A percentile compares a stretch with the other conserved stretches of the same genome.
These are phyloP conservation scores for Phanerotoma sp. DNA, from an alignment of 2,888 invertebrate species.

Conservation along the genomic window DNA sequence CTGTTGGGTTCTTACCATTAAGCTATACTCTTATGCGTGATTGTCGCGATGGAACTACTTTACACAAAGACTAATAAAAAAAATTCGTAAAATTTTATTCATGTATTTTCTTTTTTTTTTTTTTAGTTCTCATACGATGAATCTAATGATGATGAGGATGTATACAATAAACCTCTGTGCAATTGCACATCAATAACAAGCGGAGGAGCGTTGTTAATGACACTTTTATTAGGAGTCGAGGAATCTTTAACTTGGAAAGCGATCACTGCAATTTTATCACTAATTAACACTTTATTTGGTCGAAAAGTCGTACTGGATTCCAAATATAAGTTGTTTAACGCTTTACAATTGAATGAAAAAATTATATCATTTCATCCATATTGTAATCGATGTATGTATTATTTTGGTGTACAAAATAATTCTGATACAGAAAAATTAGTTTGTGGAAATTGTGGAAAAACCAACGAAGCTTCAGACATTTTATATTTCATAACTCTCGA, in stretches of 20 bases:
- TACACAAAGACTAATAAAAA: too few species aligned
- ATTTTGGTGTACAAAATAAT: not conserved
- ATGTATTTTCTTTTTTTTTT: too few species aligned
- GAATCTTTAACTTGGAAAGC: conserved; percentile 12
- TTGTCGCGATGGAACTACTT: too few species aligned
- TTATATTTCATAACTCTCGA: not conserved
- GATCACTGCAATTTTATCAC: conserved; percentile 6
- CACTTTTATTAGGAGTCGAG: conserved; percentile 2
- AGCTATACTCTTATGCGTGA: too few species aligned
- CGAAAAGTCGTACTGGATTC: conserved; percentile 6
- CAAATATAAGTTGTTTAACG: conserved; percentile 18
- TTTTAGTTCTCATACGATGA: too few species aligned
- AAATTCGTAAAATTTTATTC: too few species aligned
- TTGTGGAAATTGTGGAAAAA: conserved; percentile 1
- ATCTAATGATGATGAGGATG: too few species aligned
- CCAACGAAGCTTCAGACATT: not conserved
- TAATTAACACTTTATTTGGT: conserved; percentile 13
- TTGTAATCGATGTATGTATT: not conserved
- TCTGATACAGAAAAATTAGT: not conserved
- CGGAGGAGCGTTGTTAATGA: conserved; percentile 10
- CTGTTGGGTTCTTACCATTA: too few species aligned
- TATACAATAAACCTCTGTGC: too few species aligned
- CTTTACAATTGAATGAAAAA: not conserved
- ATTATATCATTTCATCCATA: conserved; percentile 1
- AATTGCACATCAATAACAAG: not conserved